phyloP scores from a whole-genome alignment of 2,888 invertebrate species.

The Mimachlamys varia region DNA sequence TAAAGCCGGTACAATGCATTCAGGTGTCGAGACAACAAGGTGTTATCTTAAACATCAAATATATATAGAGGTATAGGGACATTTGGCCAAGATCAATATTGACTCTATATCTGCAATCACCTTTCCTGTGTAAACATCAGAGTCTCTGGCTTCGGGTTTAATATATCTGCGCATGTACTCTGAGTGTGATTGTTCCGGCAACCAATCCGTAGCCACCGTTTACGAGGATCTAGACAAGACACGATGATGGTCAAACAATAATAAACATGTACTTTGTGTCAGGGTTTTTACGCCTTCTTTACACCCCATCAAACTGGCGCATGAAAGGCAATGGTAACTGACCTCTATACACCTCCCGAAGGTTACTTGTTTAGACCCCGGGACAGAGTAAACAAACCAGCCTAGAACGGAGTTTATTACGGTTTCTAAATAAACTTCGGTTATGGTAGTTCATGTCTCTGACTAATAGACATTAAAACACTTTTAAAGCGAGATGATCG shows the following conservation, averaged over 20 bases:
- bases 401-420: too few species aligned
- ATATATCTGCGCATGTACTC: constrained; percentile 6
- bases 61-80: constrained; percentile 17
- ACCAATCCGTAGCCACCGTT: background rate
- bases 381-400: too few species aligned
- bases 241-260: background rate
- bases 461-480: constrained; percentile 5
- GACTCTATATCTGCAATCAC: constrained; percentile 28
- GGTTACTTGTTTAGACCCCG: too few species aligned
- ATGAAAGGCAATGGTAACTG: background rate
- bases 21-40: background rate
- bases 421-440: too few species aligned
- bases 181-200: background rate
- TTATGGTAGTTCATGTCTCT: background rate
- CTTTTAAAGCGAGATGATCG: background rate
- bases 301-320: background rate
- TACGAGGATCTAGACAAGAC: background rate
- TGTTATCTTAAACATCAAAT: background rate
- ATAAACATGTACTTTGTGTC: background rate
- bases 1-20: background rate
- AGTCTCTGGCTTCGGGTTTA: background rate
- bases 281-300: background rate
- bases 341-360: background rate
- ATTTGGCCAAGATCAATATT: constrained; percentile 34
- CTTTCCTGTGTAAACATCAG: constrained; percentile 13